Evolutionary conservation across 2,113 vertebrate genomes (phyloP).

Genomic region (Oceanites oceanicus): DNA sequence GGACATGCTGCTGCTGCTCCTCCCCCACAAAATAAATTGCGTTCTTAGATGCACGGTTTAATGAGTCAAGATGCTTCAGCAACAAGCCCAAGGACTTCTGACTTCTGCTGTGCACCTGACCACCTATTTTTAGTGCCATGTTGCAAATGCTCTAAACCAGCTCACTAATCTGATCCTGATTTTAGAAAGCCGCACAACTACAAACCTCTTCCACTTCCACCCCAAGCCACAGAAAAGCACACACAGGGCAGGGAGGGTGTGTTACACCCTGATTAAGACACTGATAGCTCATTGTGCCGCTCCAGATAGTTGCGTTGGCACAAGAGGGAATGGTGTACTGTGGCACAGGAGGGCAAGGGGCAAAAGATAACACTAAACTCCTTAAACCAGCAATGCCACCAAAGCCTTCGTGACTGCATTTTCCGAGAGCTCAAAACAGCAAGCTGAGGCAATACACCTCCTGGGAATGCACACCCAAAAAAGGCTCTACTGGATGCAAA

Average conservation of each 20-base stretch:
- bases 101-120: background rate
- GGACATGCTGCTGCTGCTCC: background rate
- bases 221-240: background rate
- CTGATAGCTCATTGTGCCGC: fast-evolving
- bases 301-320: fast-evolving
- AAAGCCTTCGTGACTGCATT: background rate
- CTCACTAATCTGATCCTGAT: background rate
- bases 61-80: background rate
- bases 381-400: background rate
- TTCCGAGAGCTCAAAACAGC: background rate
- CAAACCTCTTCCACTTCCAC: background rate
- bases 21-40: background rate
- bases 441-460: background rate
- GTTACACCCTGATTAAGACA: background rate
- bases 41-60: fast-evolving
- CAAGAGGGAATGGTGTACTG: fast-evolving
- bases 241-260: fast-evolving
- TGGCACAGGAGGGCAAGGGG: background rate
- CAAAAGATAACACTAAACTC: background rate
- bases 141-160: background rate
- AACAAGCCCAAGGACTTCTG: background rate
- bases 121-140: background rate
- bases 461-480: fast-evolving
- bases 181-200: background rate
- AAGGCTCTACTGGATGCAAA: background rate